Percentiles rank a stretch among this genome's conserved stretches.
phyloP scores from a whole-genome alignment of 2,888 invertebrate species.

The Brachyptera risi region DNA sequence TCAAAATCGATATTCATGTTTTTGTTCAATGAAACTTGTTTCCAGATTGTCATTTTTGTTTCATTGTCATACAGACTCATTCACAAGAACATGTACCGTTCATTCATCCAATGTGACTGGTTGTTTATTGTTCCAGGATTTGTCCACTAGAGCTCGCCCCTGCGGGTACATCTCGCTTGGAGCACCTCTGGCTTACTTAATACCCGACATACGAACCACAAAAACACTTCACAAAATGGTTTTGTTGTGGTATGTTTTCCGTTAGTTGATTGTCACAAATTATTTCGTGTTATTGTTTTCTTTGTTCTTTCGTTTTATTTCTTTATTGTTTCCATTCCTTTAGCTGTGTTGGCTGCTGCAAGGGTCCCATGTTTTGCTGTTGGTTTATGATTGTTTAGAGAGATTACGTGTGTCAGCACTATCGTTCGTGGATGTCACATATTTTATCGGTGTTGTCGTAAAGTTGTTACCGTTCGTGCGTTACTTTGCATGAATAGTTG shows the following conservation, averaged over 20 bases:
- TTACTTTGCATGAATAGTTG: too few species aligned
- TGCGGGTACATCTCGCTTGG: not conserved
- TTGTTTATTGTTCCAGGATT: slow-evolving; percentile 10
- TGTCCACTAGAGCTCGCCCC: not conserved
- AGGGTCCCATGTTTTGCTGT: not conserved
- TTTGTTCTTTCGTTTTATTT: too few species aligned
- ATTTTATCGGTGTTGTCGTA: slow-evolving; percentile 17
- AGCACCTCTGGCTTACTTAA: not conserved
- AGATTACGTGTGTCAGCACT: slow-evolving; percentile 17
- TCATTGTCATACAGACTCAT: too few species aligned
- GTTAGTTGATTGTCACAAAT: not conserved
- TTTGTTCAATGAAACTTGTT: too few species aligned
- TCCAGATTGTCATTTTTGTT: too few species aligned
- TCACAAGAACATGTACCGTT: too few species aligned
- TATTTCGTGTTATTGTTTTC: slow-evolving; percentile 18
- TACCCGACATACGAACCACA: slow-evolving; percentile 17
- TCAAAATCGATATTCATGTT: too few species aligned
- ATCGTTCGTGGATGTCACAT: not conserved
- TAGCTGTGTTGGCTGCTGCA: not conserved
- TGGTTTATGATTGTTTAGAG: not conserved
- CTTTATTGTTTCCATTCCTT: slow-evolving; percentile 10
- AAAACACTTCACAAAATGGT: slow-evolving; percentile 32
- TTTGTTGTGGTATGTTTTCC: slow-evolving; percentile 31
- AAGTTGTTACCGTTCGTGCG: slow-evolving; percentile 10
- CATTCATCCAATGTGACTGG: too few species aligned